Evolutionary conservation across 2,888 invertebrate genomes (phyloP), one percentile per base, ranked within the genome.

Genomic region (Strigamia crassipes): DNA sequence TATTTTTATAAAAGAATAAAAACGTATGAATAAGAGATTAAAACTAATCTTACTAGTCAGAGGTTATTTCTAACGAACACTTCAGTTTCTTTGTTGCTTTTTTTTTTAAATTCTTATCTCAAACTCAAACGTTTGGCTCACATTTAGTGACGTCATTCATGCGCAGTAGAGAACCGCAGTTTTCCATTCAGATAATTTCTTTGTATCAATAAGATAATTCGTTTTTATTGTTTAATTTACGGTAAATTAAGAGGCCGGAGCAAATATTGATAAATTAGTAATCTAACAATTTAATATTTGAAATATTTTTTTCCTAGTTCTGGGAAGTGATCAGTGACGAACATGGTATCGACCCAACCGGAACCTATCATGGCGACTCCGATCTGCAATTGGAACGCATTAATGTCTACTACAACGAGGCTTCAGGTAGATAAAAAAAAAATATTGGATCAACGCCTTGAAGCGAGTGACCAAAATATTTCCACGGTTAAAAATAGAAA

Each of bases 381-480:
- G 88, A 88, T 84, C 86, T 89, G 73, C 89, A 89, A 84, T 85
- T 89, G 83, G 89, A 89, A 85, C 85, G 89, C 83, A 88, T 89
- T 83, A 87, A 87, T 83, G 89, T 89, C 78, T 89, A 88, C 84
- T 89, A 88, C 86, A 88, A 88, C 84, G 87, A 87, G 84, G 88
- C 88, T 78, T 86, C 87, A 83, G 86, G 86, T 86, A 84, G 15
- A 9, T 73, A 27, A 27, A 31, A 73, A 73, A 73, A 73, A 73
- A 73, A 73, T 73, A 31, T n/a, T 73, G 15, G 73, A 31, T 10
- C 73, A 73, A 31, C 73, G 73, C 73, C 73, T 73, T 73, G 73
- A 73, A 73, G 27, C 66, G 31, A 31, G n/a, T 73, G 73, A 73
- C 31, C 73, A 73, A 73, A 73, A 73, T 73, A 27, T 73, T 73